A percentile compares a stretch with the other conserved stretches of the same genome.
Evolutionary conservation across 2,113 vertebrate genomes (phyloP).

Genomic region (Amphiprion ocellaris): DNA sequence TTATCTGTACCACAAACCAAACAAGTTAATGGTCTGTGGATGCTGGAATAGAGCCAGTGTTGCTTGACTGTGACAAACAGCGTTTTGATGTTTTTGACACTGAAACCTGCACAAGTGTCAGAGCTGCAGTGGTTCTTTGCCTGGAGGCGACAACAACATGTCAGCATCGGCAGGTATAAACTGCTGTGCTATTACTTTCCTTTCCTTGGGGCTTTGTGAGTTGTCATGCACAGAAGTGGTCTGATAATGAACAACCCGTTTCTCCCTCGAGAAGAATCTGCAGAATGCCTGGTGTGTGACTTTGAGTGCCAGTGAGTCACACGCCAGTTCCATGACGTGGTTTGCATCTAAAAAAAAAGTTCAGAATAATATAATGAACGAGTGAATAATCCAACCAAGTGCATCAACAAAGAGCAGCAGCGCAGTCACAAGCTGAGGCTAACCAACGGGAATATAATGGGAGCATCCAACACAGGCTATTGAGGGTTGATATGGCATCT

Average conservation of each 20-base stretch:
- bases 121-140: slow-evolving; percentile 25
- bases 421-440: not conserved
- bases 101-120: not conserved
- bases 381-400: too few species aligned
- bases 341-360: not conserved
- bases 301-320: not conserved
- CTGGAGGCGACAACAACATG: not conserved
- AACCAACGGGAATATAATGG: not conserved
- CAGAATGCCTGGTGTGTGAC: not conserved
- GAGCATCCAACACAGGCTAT: not conserved
- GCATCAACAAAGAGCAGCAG: not conserved
- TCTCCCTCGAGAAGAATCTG: not conserved
- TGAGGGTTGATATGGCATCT: not conserved
- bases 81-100: slow-evolving; percentile 3
- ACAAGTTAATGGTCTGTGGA: not conserved
- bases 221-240: not conserved
- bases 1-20: not conserved
- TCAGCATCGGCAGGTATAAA: slow-evolving; percentile 14
- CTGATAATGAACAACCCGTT: not conserved
- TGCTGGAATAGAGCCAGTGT: not conserved
- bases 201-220: not conserved
- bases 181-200: not conserved
- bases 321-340: not conserved
- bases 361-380: not conserved
- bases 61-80: slow-evolving; percentile 10